Conservation (phyloP, 1,140 invertebrate species). For the Heliconius eleuchia region DNA sequence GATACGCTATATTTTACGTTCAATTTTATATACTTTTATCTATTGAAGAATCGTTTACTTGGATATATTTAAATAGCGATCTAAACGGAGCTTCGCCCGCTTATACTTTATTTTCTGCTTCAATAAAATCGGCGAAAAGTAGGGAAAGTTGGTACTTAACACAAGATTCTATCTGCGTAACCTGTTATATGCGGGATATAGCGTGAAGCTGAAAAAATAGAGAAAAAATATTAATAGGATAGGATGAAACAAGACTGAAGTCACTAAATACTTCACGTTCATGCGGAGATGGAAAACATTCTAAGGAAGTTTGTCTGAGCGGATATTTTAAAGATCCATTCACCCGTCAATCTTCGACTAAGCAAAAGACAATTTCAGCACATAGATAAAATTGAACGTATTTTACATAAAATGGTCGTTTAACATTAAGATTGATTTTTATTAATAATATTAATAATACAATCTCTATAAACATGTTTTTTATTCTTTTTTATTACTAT, state of each 20-base stretch:
- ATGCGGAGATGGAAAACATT: conserved; percentile 36
- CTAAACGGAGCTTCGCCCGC: too few relatives aligned
- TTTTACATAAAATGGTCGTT: not conserved
- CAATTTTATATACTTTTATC: not conserved
- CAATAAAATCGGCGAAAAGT: too few relatives aligned
- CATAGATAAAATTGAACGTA: not conserved
- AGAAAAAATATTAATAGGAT: too few relatives aligned
- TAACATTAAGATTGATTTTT: not conserved
- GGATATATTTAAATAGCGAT: too few relatives aligned
- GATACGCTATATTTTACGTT: too few relatives aligned
- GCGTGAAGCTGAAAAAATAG: too few relatives aligned
- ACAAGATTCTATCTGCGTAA: too few relatives aligned
- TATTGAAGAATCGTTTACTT: not conserved
- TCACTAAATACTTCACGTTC: conserved; percentile 21
- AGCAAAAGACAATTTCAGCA: conserved; percentile 18
- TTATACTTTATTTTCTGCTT: too few relatives aligned
- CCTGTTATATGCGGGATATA: too few relatives aligned
- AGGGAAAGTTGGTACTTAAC: too few relatives aligned
- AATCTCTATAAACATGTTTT: not conserved
- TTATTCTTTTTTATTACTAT: too few relatives aligned
- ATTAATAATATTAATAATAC: not conserved
- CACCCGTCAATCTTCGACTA: conserved; percentile 23
- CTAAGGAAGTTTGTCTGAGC: conserved; percentile 30
- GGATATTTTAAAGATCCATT: conserved; percentile 32
- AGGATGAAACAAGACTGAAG: not conserved